These are phyloP conservation scores for Symphodus melops DNA, from an alignment of 2,113 vertebrate genomes.

Conservation along the genomic window DNA sequence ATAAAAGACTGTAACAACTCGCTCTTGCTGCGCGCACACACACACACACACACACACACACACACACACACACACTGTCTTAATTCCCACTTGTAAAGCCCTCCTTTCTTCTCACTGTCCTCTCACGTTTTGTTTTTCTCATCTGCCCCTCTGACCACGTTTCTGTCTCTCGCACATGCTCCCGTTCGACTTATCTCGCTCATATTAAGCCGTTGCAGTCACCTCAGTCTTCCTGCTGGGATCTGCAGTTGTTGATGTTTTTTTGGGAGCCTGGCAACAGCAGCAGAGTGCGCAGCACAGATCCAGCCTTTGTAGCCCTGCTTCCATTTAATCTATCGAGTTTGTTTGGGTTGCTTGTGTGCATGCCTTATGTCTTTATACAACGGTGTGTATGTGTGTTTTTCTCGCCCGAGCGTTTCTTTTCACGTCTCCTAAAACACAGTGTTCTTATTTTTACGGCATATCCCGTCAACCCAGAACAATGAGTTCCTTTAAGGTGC, in stretches of 20 bases:
- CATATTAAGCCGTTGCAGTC: slow-evolving; percentile 27
- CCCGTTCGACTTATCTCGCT: slow-evolving; percentile 1
- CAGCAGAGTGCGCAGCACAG: neutral
- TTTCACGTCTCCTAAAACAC: slow-evolving; percentile 28
- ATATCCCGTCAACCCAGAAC: slow-evolving; percentile 54
- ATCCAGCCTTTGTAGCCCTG: slow-evolving; percentile 21
- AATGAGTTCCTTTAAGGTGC: slow-evolving; percentile 70
- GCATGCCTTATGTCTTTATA: slow-evolving; percentile 16
- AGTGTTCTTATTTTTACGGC: slow-evolving; percentile 51
- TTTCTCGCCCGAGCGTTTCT: slow-evolving; percentile 10
- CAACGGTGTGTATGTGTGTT: slow-evolving; percentile 11
- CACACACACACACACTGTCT: neutral
- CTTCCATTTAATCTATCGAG: slow-evolving; percentile 44
- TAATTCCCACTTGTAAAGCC: slow-evolving; percentile 7
- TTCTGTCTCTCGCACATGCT: neutral
- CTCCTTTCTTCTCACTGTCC: slow-evolving; percentile 25
- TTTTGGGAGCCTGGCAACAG: slow-evolving; percentile 63
- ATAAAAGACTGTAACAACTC: slow-evolving; percentile 35
- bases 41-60: no score
- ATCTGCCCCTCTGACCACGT: neutral
- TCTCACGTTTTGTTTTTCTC: slow-evolving; percentile 13
- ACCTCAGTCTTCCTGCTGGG: slow-evolving; percentile 55
- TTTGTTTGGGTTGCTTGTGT: slow-evolving; percentile 26
- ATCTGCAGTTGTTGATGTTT: slow-evolving; percentile 51
- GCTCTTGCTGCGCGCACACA: neutral